These are phyloP conservation scores for Artibeus jamaicensis DNA, from an alignment of 2,797 vertebrate genomes.

Conservation along the genomic window DNA sequence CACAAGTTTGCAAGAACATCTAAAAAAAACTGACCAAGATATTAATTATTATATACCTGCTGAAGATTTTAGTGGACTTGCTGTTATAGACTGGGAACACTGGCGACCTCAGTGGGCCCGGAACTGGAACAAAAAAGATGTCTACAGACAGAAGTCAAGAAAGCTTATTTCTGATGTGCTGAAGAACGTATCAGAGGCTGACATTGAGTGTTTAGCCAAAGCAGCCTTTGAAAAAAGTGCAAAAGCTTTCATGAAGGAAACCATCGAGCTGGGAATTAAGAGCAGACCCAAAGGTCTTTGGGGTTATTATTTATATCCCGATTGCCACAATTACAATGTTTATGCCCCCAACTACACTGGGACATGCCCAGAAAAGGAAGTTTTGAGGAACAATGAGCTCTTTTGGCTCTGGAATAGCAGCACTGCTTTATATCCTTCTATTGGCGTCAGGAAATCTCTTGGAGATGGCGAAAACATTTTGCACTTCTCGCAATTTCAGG, in stretches of 20 bases:
- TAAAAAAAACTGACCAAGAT: conserved; percentile 84
- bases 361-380: conserved; percentile 85
- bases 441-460: conserved; percentile 83
- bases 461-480: conserved; percentile 82
- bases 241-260: conserved; percentile 87
- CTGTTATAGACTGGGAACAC: conserved; percentile 87
- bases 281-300: conserved; percentile 85
- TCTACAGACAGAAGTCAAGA: conserved; percentile 84
- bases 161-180: conserved; percentile 82
- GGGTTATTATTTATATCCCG: conserved; percentile 90
- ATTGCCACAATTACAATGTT: conserved; percentile 90
- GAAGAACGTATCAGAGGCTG: conserved; percentile 81
- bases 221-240: conserved; percentile 87
- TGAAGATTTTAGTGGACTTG: conserved; percentile 85
- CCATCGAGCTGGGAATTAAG: conserved; percentile 84
- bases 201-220: conserved; percentile 84
- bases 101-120: conserved; percentile 87
- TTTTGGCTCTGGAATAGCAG: conserved; percentile 90
- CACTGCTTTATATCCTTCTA: conserved; percentile 86
- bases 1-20: conserved; percentile 85
- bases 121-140: conserved; percentile 87
- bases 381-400: conserved; percentile 87
- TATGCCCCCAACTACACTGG: conserved; percentile 83
- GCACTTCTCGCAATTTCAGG: conserved; percentile 86
- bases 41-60: conserved; percentile 86